Evolutionary conservation across 37 sponge, comb jelly and placozoan species (phyloP).

Genomic region (Chondrosia reniformis): DNA sequence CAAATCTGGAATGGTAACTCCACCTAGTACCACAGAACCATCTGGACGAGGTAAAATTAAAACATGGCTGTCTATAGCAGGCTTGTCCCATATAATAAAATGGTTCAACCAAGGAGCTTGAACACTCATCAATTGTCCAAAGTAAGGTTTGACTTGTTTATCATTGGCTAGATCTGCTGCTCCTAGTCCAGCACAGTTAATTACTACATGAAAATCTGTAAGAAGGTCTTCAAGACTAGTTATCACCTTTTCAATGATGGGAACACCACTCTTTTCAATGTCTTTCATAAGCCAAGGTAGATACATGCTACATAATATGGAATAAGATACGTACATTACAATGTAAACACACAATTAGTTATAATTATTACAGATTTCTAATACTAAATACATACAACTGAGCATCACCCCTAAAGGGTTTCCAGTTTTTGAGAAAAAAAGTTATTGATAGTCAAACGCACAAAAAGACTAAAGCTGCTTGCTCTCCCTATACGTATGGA

Average conservation of each 20-base stretch:
- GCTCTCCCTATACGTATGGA: too few relatives aligned
- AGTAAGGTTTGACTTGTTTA: not conserved
- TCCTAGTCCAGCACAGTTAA: constrained; percentile 40
- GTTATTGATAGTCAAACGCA: too few relatives aligned
- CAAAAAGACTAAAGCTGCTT: too few relatives aligned
- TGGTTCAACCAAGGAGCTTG: constrained; percentile 40
- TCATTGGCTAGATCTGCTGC: constrained; percentile 10
- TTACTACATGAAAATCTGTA: constrained; percentile 8
- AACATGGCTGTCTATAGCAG: not conserved
- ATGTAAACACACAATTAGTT: too few relatives aligned
- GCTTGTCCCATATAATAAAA: not conserved
- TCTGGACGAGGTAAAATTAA: not conserved
- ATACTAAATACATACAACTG: too few relatives aligned
- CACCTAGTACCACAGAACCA: constrained; percentile 18
- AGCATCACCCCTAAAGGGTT: too few relatives aligned
- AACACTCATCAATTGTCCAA: constrained; percentile 17
- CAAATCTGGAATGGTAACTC: not conserved
- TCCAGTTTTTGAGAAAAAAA: too few relatives aligned
- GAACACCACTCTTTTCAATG: not conserved
- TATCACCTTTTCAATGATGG: not conserved
- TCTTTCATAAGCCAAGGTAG: constrained; percentile 1
- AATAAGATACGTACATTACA: too few relatives aligned
- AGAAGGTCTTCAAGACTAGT: not conserved
- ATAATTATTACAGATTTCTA: too few relatives aligned
- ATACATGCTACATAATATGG: too few relatives aligned